Evolutionary conservation across 2,113 vertebrate genomes (phyloP).

Genomic region (Pao palembangensis): DNA sequence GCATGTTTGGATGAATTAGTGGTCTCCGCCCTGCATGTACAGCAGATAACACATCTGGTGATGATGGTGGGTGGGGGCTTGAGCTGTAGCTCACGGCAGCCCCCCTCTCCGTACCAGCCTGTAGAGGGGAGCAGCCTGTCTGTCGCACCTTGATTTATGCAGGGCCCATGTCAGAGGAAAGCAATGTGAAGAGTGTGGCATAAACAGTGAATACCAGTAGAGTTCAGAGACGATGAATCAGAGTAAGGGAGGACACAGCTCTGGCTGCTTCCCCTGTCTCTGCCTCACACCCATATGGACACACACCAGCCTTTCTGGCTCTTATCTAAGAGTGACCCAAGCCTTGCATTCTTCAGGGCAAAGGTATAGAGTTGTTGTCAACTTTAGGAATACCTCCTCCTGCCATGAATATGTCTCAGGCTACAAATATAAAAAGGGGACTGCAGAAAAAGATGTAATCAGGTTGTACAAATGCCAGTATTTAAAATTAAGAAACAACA

Average conservation of each 20-base stretch:
- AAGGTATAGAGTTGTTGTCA: too few relatives aligned
- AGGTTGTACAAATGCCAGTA: too few relatives aligned
- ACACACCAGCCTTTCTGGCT: slow-evolving; percentile 31
- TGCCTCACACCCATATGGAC: slow-evolving; percentile 1
- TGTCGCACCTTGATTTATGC: slow-evolving; percentile 84
- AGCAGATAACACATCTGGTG: slow-evolving; percentile 82
- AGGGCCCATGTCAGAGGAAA: slow-evolving; percentile 82
- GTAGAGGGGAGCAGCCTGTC: slow-evolving; percentile 86
- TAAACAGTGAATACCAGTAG: slow-evolving; percentile 88
- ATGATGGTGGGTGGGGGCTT: slow-evolving; percentile 53
- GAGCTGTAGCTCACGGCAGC: slow-evolving; percentile 82
- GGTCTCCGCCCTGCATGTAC: slow-evolving; percentile 41
- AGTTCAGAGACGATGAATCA: slow-evolving; percentile 85
- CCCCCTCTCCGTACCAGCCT: slow-evolving; percentile 88
- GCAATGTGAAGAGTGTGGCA: slow-evolving; percentile 87
- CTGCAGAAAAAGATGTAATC: too few relatives aligned
- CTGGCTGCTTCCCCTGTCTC: slow-evolving; percentile 54
- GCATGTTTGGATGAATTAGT: slow-evolving; percentile 63
- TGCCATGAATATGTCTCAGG: too few relatives aligned
- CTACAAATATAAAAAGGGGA: too few relatives aligned
- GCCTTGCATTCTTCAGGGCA: slow-evolving; percentile 22
- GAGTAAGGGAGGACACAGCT: slow-evolving; percentile 79
- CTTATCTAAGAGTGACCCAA: slow-evolving; percentile 50
- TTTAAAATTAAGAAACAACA: too few relatives aligned
- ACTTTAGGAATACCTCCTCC: too few relatives aligned